phyloP scores from a whole-genome alignment of 2,888 invertebrate species.

The Meteorus cinctellus region DNA sequence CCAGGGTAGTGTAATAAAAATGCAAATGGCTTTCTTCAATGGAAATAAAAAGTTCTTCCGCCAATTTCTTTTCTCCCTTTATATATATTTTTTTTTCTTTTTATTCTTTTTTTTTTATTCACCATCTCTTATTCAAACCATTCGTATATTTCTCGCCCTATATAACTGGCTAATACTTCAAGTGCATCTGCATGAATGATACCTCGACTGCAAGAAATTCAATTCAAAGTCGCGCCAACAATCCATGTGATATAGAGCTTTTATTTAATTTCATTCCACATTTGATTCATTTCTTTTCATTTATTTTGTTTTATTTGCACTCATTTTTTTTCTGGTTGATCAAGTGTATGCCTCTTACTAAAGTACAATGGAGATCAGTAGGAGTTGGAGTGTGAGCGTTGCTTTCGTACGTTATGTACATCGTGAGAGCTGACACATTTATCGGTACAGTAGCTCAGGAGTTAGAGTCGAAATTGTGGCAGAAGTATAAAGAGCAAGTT shows the following conservation, averaged over 20 bases:
- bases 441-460: conserved; percentile 50
- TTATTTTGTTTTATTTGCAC: neutral
- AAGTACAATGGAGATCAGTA: conserved; percentile 2
- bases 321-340: neutral
- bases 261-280: neutral
- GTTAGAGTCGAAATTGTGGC: conserved; percentile 45
- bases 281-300: neutral
- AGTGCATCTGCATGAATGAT: conserved; percentile 2
- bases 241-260: neutral
- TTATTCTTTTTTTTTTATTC: neutral
- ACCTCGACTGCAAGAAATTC: neutral
- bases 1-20: conserved; percentile 32
- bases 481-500: conserved; percentile 47
- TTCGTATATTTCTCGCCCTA: conserved; percentile 13
- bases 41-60: conserved; percentile 20
- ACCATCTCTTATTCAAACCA: conserved; percentile 22
- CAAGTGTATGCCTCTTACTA: neutral
- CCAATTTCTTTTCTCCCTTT: neutral
- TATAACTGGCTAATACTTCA: conserved; percentile 10
- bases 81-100: neutral
- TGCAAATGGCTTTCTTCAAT: conserved; percentile 27
- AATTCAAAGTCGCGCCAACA: neutral
- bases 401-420: conserved; percentile 4
- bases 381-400: neutral
- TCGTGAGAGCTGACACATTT: conserved; percentile 55